Base-by-base conservation (phyloP, 1,140 invertebrate genomes). In the Nixonia krombeini region DNA sequence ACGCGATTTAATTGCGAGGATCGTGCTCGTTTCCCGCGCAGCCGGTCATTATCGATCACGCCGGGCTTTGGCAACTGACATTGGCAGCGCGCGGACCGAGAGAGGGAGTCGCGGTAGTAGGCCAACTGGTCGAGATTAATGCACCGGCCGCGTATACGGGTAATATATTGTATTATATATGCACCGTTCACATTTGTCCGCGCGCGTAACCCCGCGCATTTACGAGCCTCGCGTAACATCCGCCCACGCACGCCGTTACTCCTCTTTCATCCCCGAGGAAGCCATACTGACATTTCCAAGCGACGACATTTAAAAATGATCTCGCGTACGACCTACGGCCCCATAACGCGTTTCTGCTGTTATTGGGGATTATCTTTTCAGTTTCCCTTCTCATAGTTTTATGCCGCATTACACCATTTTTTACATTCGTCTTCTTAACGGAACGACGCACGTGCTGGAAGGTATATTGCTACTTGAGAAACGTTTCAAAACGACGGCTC, bases 41-140 rank as follows among this genome's bases (percentile, higher is more conserved):
- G 33, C 18, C 45, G 56, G 9, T 46, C 29, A 56, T 55, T 64
- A 67, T 67, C 56, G 56, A 61, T 56, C 56, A 44, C 15, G n/a
- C n/a, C 8, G 31, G 33, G 46, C 56, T 55, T 50, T 46, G 46
- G 56, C 40, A 51, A 61, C 35, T 67, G 56, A 67, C 57, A 56
- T 31, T 31, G 35, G 31, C 37, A 33, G 26, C 33, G 18, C 31
- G 49, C 17, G 50, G 51, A 40, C 9, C 45, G 41, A 53, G 33
- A 44, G 28, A 49, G 40, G 33, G 25, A 49, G 25, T 18, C 56
- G 23, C 49, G 35, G 23, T 53, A 71, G 63, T 71, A 67, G 69
- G 51, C 64, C 69, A 71, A 53, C 44, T 46, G 57, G 44, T 37
- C 6, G 40, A 67, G 63, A 71, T 71, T 71, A 55, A 67, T 71